phyloP scores from a whole-genome alignment of 1,140 invertebrate species.

The Andricus grossulariae region DNA sequence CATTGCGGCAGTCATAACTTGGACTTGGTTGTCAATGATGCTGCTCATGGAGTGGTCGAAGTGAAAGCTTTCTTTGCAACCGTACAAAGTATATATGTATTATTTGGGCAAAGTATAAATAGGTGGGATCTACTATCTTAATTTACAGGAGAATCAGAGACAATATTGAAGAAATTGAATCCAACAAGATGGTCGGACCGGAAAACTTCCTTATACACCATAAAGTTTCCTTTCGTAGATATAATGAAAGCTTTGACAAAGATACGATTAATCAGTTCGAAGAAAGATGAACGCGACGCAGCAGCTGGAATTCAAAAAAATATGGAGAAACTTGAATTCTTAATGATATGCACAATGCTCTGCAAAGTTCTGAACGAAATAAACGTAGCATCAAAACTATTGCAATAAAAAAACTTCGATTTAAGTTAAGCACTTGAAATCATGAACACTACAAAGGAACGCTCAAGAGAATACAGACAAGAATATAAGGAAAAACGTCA shows the following conservation, averaged over 20 bases:
- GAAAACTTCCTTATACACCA: not conserved
- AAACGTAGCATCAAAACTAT: no score
- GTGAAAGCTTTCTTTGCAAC: slow-evolving; percentile 42
- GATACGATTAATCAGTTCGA: slow-evolving; percentile 29
- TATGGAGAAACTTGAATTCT: slow-evolving; percentile 39
- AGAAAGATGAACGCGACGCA: not conserved
- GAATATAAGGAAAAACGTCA: slow-evolving; percentile 33
- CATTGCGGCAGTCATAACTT: slow-evolving; percentile 61
- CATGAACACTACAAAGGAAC: slow-evolving; percentile 28
- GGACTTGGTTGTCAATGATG: slow-evolving; percentile 62
- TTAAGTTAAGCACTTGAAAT: slow-evolving; percentile 29
- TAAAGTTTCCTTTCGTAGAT: slow-evolving; percentile 16
- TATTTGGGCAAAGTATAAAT: slow-evolving; percentile 35
- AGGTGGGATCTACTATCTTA: slow-evolving; percentile 32
- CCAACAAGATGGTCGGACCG: slow-evolving; percentile 37
- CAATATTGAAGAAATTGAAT: slow-evolving; percentile 33
- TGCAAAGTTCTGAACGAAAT: no score
- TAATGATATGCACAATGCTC: slow-evolving; percentile 35
- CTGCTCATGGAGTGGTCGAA: slow-evolving; percentile 52
- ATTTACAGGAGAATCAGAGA: no score
- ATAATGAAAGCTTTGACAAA: slow-evolving; percentile 15
- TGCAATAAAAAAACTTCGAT: no score
- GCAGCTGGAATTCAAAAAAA: slow-evolving; percentile 32
- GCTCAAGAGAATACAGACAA: slow-evolving; percentile 36
- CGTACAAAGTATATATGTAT: slow-evolving; percentile 36